These are phyloP conservation scores for Aspidiotus destructor DNA, from an alignment of 2,888 invertebrate genomes.

Conservation along the genomic window DNA sequence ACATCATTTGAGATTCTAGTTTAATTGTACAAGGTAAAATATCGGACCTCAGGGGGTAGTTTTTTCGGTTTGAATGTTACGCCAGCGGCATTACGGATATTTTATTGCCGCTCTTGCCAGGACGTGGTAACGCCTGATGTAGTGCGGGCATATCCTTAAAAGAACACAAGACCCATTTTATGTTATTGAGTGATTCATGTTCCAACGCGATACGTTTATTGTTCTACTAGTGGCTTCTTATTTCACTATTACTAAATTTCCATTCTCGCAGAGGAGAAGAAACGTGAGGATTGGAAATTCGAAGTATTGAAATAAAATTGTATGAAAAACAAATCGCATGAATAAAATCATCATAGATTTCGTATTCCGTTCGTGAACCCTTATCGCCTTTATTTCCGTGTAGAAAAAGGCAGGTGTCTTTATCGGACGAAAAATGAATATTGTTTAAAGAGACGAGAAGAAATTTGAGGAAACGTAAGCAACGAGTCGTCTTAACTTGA, in stretches of 20 bases:
- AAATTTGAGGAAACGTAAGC: no score
- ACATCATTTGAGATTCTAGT: slow-evolving; percentile 31
- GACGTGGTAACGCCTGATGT: slow-evolving; percentile 3
- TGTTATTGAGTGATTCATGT: slow-evolving; percentile 30
- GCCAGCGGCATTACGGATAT: slow-evolving; percentile 24
- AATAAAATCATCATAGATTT: background rate
- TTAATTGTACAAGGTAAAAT: slow-evolving; percentile 32
- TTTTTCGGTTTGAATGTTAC: slow-evolving; percentile 32
- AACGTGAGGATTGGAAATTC: background rate
- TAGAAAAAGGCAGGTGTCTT: no score
- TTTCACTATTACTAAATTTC: slow-evolving; percentile 4
- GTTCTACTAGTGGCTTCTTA: slow-evolving; percentile 17
- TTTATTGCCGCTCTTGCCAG: slow-evolving; percentile 19
- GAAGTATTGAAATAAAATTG: background rate
- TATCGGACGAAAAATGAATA: no score
- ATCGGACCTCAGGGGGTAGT: slow-evolving; percentile 31
- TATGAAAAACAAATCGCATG: slow-evolving; percentile 4
- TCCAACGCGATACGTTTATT: slow-evolving; percentile 29
- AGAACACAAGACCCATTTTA: slow-evolving; percentile 22
- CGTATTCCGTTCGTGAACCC: background rate
- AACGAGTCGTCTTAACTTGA: no score
- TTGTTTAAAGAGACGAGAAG: no score
- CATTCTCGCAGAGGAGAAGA: background rate
- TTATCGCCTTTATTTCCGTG: no score
- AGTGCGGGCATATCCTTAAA: slow-evolving; percentile 22